Base-by-base conservation (phyloP, 2,113 vertebrate species). In the Lontra canadensis region DNA sequence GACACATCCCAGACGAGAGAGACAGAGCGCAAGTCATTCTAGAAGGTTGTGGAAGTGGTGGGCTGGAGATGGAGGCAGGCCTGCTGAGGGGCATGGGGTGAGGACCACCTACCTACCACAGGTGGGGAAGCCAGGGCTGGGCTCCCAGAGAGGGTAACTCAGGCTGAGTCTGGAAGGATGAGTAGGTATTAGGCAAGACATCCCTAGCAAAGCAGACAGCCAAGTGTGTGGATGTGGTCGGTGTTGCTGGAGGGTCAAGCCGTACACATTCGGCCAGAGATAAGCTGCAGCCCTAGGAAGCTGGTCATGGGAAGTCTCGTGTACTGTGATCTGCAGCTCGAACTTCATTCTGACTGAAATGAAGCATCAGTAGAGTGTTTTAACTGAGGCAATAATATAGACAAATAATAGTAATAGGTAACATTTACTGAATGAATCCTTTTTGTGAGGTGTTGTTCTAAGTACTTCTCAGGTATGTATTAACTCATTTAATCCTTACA, bases 401-500 rank as follows among this genome's bases (percentile, higher is more conserved):
- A 79, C 49, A 81, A 84, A 67, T 9, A 49, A 39, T n/a, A 85
- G 36, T 42, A n/a, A 36, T 4, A 52, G 76, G 8, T 71, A n/a
- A 59, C 15, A 21, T 55, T 89, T 67, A 73, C 10, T 18, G 11
- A 55, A 34, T 36, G 74, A 71, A 73, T 76, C 15, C 44, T 86
- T 86, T 55, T 65, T 42, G 6, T 7, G 29, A 88, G 14, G 4
- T 31, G 65, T 90, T 79, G 59, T 79, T 63, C 52, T 59, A 78
- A 82, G 61, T 49, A 39, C 20, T 69, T 85, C 76, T 57, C 26
- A 57, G 44, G 3, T 17, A 21, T 83, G 57, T 36, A 25, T 78
- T 34, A 71, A 82, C 36, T 89, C 25, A 67, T 29, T 69, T 63
- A 76, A 78, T 86, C 29, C 52, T 89, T 93, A 67, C 21, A 73